Base-by-base conservation (phyloP, 2,797 vertebrate genomes). In the Gallinago nigripennis region DNA sequence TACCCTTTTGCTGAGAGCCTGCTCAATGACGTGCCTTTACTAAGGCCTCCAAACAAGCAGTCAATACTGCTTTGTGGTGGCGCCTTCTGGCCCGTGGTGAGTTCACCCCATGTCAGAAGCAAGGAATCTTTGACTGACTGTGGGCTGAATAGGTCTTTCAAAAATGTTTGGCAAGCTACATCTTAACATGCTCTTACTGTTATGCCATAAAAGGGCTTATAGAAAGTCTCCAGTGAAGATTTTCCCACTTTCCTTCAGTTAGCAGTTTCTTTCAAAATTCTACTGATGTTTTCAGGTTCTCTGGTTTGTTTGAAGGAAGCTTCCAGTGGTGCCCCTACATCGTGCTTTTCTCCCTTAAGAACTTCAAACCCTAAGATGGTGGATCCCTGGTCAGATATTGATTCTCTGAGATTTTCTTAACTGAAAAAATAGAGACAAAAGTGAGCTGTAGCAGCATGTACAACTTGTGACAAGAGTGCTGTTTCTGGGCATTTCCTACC, bases 91-190 rank as follows among this genome's bases (percentile, higher is more conserved):
- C 37, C 46, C 1, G 1, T 20, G 24, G 24, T 56, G 66, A 91
- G 45, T 70, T 92, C 48, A 66, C 31, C 23, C 37, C 27, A 5
- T 27, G 16, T 86, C 41, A 86, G 82, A 88, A 95, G 87, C 69
- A 69, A 69, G 33, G 37, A 81, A 33, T 68, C 58, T 78, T 45
- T 83, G 53, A 45, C 48, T 73, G 58, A 28, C 81, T 54, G 64
- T 86, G 41, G 45, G 23, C 71, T 94, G 56, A 96, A 94, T 28
- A 65, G 60, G 43, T 88, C 64, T 90, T 95, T 88, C 76, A 91
- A 41, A 89, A 92, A 41, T 64, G 1, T 84, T 88, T 91, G 82
- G 41, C 61, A 75, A 90, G 41, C 16, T 30, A 41, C 25, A 37
- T 81, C 23, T 77, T 71, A 68, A 82, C 10, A 46, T 80, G 7